These are phyloP conservation scores for Macaca fascicularis DNA, from an alignment of 2,113 vertebrate genomes.

Conservation along the genomic window DNA sequence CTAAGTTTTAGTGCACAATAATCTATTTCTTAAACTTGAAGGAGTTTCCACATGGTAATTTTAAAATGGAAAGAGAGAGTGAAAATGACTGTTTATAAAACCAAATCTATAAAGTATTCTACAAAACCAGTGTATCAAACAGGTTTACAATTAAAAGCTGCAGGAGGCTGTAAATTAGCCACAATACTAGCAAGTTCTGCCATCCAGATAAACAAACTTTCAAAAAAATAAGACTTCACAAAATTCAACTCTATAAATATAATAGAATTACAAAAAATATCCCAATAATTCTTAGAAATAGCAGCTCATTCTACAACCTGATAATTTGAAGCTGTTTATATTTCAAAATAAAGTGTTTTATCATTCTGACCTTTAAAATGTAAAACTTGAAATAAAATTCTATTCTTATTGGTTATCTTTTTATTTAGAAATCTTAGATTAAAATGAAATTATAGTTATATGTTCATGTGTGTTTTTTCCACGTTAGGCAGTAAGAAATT, in stretches of 20 bases:
- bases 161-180: neutral
- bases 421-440: neutral
- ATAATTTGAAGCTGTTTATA: neutral
- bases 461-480: neutral
- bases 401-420: neutral
- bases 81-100: neutral
- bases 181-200: neutral
- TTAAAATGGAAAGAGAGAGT: neutral
- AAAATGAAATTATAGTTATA: neutral
- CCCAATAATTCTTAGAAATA: neutral
- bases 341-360: neutral
- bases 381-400: neutral
- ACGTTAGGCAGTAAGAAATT: neutral
- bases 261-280: neutral
- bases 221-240: neutral
- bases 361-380: neutral
- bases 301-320: neutral
- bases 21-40: neutral
- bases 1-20: neutral
- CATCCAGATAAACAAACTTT: neutral
- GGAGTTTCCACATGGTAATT: conserved; percentile 10
- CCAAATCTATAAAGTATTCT: neutral
- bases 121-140: neutral
- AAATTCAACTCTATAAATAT: conserved; percentile 14
- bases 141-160: conserved; percentile 3